Evolutionary conservation across 2,888 invertebrate genomes (phyloP), one percentile per base, ranked within the genome.

Genomic region (Eustalomyia histrio): DNA sequence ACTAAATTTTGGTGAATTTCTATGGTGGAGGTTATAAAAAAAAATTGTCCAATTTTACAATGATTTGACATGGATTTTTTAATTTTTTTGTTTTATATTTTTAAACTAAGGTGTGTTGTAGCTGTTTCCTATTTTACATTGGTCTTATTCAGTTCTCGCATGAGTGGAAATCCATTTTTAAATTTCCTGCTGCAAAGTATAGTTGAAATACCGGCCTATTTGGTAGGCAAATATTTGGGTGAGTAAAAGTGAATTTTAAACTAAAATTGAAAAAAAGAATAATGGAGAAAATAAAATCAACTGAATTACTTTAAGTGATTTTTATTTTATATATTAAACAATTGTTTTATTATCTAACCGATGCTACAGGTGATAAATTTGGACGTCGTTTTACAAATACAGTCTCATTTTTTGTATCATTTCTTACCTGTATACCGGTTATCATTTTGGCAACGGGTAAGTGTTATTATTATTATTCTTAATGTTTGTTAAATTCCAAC

Each of bases 111-210:
- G 92, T 88, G 91, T 83, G 91, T 91, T 76, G 90, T 92, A 18
- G 90, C 91, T 8, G 86, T 92, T 75, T 91, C 91, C 72, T 93
- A 93, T 85, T 91, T 91, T 76, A 91, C 92, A 10, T 86, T 93
- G 73, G 86, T 92, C 24, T 88, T 93, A 83, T 92, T 91, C 85
- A 92, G 92, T 84, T 92, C 92, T 78, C 91, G 90, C 52, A 90
- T 93, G 86, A 92, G 92, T 72, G 93, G 93, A 43, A 94, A 94
- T 89, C 94, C 94, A 12, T 94, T 93, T 87, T 85, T 94, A 79
- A 94, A 94, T 88, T 94, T 93, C 87, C 92, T 94, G 71, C 91
- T 92, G 86, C 93, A 94, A 88, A 91, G 93, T 71, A 84, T 93
- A 39, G 93, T 92, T 21, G 94, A 94, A 88, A 89, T 94, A 52